Percentiles rank a stretch among this genome's conserved stretches.
These are phyloP conservation scores for Trachelus iudaicus DNA, from an alignment of 2,888 invertebrate species.

Conservation along the genomic window DNA sequence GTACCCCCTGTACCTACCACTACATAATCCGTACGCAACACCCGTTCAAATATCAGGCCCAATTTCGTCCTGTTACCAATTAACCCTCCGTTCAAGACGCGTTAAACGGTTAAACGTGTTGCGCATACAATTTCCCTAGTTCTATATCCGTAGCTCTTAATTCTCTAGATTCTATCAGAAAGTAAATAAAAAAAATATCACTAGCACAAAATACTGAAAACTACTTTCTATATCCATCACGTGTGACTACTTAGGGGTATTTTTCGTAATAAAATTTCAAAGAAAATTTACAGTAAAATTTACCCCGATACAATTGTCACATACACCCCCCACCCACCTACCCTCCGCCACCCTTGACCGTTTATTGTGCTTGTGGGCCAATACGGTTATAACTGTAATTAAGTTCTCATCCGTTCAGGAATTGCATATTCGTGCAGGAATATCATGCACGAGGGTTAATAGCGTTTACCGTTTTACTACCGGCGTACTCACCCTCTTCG, in stretches of 20 bases:
- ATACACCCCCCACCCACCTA: background rate
- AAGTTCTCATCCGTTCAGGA: slow-evolving; percentile 31
- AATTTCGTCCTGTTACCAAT: background rate
- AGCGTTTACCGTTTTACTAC: slow-evolving; percentile 38
- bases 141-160: background rate
- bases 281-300: background rate
- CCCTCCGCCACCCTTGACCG: background rate
- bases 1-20: slow-evolving; percentile 15
- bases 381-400: slow-evolving; percentile 36
- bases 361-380: slow-evolving; percentile 13
- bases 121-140: background rate
- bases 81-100: background rate
- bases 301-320: background rate
- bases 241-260: background rate
- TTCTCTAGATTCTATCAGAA: background rate
- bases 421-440: slow-evolving; percentile 12
- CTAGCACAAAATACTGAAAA: background rate
- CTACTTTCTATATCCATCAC: background rate
- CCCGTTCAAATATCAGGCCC: background rate
- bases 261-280: background rate
- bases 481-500: background rate
- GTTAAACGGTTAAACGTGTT: background rate
- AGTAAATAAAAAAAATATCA: background rate
- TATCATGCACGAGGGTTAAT: slow-evolving; percentile 28
- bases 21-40: background rate